phyloP scores from a whole-genome alignment of 2,113 vertebrate species.

The Rhinolophus sinicus region DNA sequence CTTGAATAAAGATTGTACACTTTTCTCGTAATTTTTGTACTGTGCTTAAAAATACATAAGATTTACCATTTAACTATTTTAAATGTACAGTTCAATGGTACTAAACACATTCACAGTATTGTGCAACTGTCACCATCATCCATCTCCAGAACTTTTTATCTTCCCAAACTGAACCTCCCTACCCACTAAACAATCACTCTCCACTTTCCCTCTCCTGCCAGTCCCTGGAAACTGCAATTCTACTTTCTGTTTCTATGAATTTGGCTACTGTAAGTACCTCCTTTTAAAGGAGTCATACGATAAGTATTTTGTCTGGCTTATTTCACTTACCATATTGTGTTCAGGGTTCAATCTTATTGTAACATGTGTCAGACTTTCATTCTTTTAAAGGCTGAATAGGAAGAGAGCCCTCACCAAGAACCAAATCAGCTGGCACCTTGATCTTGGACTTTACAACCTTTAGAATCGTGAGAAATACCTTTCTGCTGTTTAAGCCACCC shows the following conservation, averaged over 20 bases:
- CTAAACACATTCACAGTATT: neutral
- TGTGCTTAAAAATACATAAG: neutral
- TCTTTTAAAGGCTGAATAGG: neutral
- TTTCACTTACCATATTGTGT: slow-evolving; percentile 18
- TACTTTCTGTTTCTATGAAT: neutral
- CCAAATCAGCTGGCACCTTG: neutral
- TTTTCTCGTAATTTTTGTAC: neutral
- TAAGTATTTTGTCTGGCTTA: neutral
- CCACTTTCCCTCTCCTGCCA: neutral
- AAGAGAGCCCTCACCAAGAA: neutral
- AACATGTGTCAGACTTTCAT: neutral
- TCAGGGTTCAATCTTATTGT: neutral
- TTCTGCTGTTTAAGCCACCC: neutral
- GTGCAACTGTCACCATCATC: neutral
- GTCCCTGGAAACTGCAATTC: neutral
- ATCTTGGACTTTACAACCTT: neutral
- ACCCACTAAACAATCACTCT: neutral
- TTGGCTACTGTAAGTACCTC: neutral
- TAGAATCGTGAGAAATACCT: neutral
- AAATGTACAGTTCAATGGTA: neutral
- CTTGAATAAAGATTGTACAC: neutral
- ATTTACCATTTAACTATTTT: neutral
- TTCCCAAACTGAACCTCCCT: neutral
- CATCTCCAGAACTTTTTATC: neutral
- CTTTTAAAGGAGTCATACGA: neutral